Conservation (phyloP, 1,140 invertebrate species). For the Drosophila asahinai region DNA sequence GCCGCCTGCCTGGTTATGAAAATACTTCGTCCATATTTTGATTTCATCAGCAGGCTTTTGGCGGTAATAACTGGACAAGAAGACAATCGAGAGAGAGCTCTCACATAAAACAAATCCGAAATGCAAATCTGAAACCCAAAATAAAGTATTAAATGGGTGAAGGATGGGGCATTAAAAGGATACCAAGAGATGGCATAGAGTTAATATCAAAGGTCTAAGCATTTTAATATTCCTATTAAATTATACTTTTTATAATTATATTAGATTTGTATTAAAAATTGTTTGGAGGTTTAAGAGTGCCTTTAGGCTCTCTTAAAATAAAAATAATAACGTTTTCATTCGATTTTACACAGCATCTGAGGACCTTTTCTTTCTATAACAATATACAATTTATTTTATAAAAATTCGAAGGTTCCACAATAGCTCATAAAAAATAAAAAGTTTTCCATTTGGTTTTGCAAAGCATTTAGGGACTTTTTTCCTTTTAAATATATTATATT, state of each 20-base stretch:
- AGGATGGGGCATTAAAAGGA: not conserved
- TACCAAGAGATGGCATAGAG: not conserved
- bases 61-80: constrained; percentile 68
- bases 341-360: too few relatives aligned
- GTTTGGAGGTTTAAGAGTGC: not conserved
- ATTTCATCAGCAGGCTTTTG: constrained; percentile 77
- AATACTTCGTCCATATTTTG: constrained; percentile 77
- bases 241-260: not conserved
- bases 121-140: not conserved
- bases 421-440: too few relatives aligned
- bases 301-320: not conserved
- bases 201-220: not conserved
- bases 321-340: too few relatives aligned
- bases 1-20: constrained; percentile 56
- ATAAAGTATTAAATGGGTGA: constrained; percentile 11
- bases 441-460: too few relatives aligned
- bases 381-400: too few relatives aligned
- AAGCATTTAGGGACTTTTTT: too few relatives aligned
- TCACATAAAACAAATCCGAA: constrained; percentile 22
- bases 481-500: too few relatives aligned
- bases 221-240: not conserved
- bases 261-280: not conserved
- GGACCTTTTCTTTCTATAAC: too few relatives aligned
- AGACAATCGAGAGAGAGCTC: constrained; percentile 42
- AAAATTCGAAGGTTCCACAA: too few relatives aligned